Base-by-base conservation (phyloP, 2,113 vertebrate genomes). In the Tachuris rubrigastra region DNA sequence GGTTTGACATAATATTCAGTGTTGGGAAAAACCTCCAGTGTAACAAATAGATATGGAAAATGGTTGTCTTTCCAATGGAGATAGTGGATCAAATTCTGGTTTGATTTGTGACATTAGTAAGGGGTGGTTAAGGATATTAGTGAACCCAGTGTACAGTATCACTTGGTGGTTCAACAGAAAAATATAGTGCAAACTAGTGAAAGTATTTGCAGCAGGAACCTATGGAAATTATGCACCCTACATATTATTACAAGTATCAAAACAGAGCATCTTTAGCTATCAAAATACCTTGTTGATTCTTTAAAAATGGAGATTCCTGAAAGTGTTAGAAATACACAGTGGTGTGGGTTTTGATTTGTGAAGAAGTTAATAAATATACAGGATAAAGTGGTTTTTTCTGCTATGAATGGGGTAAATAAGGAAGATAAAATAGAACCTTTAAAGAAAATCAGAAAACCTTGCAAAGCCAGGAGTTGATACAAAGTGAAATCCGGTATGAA, bases 1-100 rank as follows among this genome's bases (percentile, higher is more conserved):
- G 91, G 58, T 84, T 52, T 62, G 63, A n/a, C 31, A 14, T 59
- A 63, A 66, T 77, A 68, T 8, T 67, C 47, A 41, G 14, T 63
- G 47, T 8, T 23, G 50, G 37, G 0, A 8, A 49, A 66, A 10
- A 0, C 8, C 11, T 19, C 14, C 28, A 47, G 72, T 62, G 25
- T 52, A 73, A 39, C 35, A 50, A 72, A 76, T 33, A 8, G 17
- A 8, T n/a, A 17, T 46, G 10, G 72, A 27, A 80, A 66, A 44
- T 37, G 13, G 2, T 50, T 95, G 25, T 58, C 16, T 78, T 89
- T 82, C 49, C 50, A 44, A 3, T 65, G 62, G 8, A 89, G 35
- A 41, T 3, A 22, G 39, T 10, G 28, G 53, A 65, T 75, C 14
- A 75, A 84, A 73, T 81, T 85, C 31, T 73, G 31, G 5, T 63